Percentiles rank a stretch among this genome's conserved stretches.
Evolutionary conservation across 2,888 invertebrate genomes (phyloP).

Genomic region (Hirtodrosophila duncani): DNA sequence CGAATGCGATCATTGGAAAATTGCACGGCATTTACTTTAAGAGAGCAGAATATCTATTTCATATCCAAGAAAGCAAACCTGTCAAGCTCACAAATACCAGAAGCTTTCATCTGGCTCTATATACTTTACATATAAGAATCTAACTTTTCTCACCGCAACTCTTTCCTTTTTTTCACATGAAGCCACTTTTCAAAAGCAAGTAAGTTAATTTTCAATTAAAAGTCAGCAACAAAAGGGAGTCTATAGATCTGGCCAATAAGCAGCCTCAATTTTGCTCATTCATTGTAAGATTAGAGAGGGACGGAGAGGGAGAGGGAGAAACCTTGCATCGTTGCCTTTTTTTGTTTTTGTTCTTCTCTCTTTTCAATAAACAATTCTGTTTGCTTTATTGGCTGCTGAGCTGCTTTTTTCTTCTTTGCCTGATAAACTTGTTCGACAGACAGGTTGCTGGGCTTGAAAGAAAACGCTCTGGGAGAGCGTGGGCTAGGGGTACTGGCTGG

Average conservation of each 20-base stretch:
- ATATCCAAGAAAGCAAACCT: too few relatives aligned
- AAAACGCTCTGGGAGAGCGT: neutral
- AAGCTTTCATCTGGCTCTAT: too few relatives aligned
- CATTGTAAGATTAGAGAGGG: constrained; percentile 25
- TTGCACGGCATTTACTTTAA: too few relatives aligned
- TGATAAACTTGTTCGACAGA: constrained; percentile 60
- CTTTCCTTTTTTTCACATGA: too few relatives aligned
- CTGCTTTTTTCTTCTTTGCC: constrained; percentile 52
- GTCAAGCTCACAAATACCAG: too few relatives aligned
- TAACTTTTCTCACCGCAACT: too few relatives aligned
- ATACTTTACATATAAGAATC: too few relatives aligned
- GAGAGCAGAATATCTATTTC: too few relatives aligned
- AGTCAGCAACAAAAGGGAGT: constrained; percentile 32
- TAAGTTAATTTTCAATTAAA: constrained; percentile 10
- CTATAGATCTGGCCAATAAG: constrained; percentile 16
- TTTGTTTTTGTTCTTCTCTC: constrained; percentile 4
- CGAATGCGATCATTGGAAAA: too few relatives aligned
- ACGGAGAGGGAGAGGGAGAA: too few relatives aligned
- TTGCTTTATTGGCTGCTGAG: constrained; percentile 60
- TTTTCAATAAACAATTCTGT: constrained; percentile 56
- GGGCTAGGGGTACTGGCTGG: neutral
- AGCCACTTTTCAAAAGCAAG: constrained; percentile 13
- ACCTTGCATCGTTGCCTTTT: constrained; percentile 1
- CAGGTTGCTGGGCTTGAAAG: constrained; percentile 21
- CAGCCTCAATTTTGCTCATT: constrained; percentile 19